Percentiles rank a stretch among this genome's conserved stretches.
These are phyloP conservation scores for Sula dactylatra DNA, from an alignment of 2,113 vertebrate species.

Conservation along the genomic window DNA sequence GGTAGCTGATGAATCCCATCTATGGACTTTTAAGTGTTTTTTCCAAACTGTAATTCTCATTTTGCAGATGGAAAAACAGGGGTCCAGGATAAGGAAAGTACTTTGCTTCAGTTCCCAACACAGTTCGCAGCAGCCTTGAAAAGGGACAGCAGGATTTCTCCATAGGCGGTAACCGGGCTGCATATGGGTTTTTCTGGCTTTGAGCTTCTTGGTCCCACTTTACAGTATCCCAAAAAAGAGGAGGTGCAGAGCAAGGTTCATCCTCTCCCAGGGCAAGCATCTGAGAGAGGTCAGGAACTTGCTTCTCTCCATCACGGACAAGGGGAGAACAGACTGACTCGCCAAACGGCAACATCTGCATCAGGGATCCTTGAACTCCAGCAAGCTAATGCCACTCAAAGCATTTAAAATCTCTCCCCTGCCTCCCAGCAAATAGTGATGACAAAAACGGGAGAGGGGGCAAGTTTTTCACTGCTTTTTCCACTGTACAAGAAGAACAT, in stretches of 20 bases:
- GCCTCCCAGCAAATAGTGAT: neutral
- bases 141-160: neutral
- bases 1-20: neutral
- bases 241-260: neutral
- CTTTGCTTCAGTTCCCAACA: neutral
- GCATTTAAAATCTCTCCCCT: neutral
- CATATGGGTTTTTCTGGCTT: neutral
- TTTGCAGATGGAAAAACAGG: neutral
- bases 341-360: rapidly evolving
- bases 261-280: neutral
- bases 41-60: neutral
- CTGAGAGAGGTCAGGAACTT: neutral
- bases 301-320: neutral
- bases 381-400: neutral
- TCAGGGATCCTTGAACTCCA: neutral
- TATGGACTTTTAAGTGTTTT: neutral
- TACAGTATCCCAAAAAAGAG: neutral
- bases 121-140: neutral
- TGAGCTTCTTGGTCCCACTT: neutral
- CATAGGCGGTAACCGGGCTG: neutral
- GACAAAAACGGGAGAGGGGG: neutral
- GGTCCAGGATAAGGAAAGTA: neutral
- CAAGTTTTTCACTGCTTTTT: neutral
- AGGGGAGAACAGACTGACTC: neutral
- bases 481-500: neutral